phyloP scores from a whole-genome alignment of 2,113 vertebrate genomes.

The Abramis brama region DNA sequence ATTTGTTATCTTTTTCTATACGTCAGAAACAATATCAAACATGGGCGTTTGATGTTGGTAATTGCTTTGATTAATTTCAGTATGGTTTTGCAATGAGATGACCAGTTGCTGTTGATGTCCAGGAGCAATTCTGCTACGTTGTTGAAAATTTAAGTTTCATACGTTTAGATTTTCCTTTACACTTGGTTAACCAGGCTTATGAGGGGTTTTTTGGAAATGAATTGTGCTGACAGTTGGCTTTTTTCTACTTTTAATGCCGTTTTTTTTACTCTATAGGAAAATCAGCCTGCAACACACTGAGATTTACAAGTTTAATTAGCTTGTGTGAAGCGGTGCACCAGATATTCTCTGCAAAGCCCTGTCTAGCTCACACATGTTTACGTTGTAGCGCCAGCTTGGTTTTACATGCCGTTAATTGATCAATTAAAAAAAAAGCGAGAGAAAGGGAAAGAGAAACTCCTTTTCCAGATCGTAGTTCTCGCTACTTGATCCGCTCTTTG shows the following conservation, averaged over 20 bases:
- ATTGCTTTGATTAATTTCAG: constrained; percentile 34
- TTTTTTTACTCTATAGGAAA: constrained; percentile 23
- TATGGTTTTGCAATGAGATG: constrained; percentile 25
- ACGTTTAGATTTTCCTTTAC: constrained; percentile 21
- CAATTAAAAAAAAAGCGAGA: constrained; percentile 47
- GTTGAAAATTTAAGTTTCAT: constrained; percentile 34
- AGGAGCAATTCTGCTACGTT: neutral
- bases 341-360: constrained; percentile 19
- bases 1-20: constrained; percentile 43
- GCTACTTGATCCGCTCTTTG: constrained; percentile 27
- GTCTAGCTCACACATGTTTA: constrained; percentile 40
- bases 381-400: constrained; percentile 4
- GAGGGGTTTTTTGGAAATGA: neutral
- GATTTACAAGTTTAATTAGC: constrained; percentile 39
- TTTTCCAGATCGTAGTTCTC: constrained; percentile 29
- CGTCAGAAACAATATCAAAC: constrained; percentile 52
- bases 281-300: constrained; percentile 19
- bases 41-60: constrained; percentile 45
- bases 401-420: constrained; percentile 40
- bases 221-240: constrained; percentile 34
- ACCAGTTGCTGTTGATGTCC: constrained; percentile 16
- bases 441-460: constrained; percentile 33
- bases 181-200: constrained; percentile 18
- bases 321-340: constrained; percentile 7
- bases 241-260: constrained; percentile 12